Evolutionary conservation across 1,140 invertebrate genomes (phyloP), one percentile per base, ranked within the genome.

Genomic region (Cepaea nemoralis): DNA sequence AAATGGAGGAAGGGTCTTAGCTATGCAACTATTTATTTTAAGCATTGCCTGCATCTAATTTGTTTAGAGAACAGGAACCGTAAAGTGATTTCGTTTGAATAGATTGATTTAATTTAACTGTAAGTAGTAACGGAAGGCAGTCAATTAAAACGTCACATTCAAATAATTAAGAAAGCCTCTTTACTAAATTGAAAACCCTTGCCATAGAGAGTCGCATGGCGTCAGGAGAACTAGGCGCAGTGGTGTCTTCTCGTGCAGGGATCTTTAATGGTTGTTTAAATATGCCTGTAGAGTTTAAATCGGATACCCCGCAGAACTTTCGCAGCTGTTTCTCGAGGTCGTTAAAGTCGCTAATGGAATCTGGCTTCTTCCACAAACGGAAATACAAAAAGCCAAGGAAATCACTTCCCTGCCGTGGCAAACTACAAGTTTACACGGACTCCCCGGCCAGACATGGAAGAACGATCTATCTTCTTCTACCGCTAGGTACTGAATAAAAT

Each of bases 331-430:
- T 63, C 59, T 31, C 33, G 27, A 63, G 59, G 27, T 63, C 59
- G 59, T 63, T 63, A 63, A 55, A 31, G 59, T 63, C 59, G 59
- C 59, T 63, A 63, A 63, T 63, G 59, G 59, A 63, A 63, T 31
- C n/a, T 31, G 33, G 33, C n/a, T 27, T 63, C n/a, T 63, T 63
- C 59, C 27, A 63, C 10, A 63, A 31, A 19, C n/a, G 59, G 27
- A 63, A 63, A 31, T 27, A 63, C 59, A 63, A 63, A 63, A 27
- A 63, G n/a, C 33, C n/a, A 6, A 5, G 10, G 59, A 63, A 63
- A 27, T 31, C 59, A 27, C 33, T 63, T 31, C 6, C 16, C 27
- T 2, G 10, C 27, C 16, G 16, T 27, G 10, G n/a, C 6, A 27
- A 19, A 16, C 12, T 31, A 6, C 12, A n/a, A 22, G 50, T 22